Conservation (phyloP, 2,888 invertebrate genomes). For the Heliconius aoede region DNA sequence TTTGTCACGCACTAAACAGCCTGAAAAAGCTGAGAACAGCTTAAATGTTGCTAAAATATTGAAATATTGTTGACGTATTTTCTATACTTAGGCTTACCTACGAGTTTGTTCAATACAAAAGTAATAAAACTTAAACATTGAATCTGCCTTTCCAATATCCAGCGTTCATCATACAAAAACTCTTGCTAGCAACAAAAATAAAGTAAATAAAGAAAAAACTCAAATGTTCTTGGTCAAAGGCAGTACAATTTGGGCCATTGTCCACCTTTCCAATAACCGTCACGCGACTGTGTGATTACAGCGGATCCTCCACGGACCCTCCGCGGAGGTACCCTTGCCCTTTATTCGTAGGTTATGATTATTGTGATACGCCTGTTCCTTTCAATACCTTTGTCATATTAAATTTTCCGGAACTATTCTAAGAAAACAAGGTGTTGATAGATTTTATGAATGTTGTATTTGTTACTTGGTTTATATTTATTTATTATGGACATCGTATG, state of each 20-base stretch:
- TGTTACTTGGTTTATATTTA: not conserved
- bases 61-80: no score
- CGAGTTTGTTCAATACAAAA: no score
- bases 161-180: not conserved
- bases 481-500: not conserved
- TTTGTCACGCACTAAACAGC: no score
- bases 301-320: conserved; percentile 45
- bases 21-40: no score
- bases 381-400: not conserved
- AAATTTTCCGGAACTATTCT: conserved; percentile 10
- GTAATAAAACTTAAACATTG: not conserved
- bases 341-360: conserved; percentile 37
- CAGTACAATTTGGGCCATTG: conserved; percentile 44
- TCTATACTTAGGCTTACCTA: no score
- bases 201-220: not conserved
- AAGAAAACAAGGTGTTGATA: not conserved
- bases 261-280: conserved; percentile 48
- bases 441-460: not conserved
- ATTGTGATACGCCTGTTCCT: conserved; percentile 32
- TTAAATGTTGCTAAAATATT: no score
- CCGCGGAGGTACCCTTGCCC: conserved; percentile 32
- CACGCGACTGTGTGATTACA: conserved; percentile 46
- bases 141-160: not conserved
- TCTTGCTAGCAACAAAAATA: not conserved
- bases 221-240: conserved; percentile 33